Conservation (phyloP, 2,888 invertebrate genomes). For the Therioaphis trifolii region DNA sequence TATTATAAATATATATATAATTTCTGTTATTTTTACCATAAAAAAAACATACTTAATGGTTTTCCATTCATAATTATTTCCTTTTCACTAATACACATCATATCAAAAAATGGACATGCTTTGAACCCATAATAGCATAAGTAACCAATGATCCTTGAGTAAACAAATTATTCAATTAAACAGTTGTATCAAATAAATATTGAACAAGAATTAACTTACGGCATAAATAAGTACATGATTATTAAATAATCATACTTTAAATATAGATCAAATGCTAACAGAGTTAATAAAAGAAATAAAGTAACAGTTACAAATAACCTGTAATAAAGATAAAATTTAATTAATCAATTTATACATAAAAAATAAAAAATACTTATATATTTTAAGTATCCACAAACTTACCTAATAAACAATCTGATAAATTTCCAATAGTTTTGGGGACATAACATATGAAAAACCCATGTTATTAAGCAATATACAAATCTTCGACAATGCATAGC, state of each 20-base stretch:
- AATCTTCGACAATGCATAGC: conserved; percentile 84
- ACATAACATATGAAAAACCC: conserved; percentile 69
- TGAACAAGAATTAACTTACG: conserved; percentile 28
- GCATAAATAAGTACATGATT: conserved; percentile 53
- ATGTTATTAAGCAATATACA: conserved; percentile 75
- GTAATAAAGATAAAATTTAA: neutral
- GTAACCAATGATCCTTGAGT: conserved; percentile 44
- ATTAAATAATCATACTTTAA: conserved; percentile 53
- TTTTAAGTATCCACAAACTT: conserved; percentile 61
- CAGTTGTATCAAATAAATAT: neutral
- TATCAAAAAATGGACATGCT: conserved; percentile 57
- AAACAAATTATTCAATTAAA: conserved; percentile 14
- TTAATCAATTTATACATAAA: neutral
- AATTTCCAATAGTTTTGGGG: conserved; percentile 66
- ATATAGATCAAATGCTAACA: conserved; percentile 55
- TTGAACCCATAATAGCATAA: conserved; percentile 54
- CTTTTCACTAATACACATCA: conserved; percentile 62
- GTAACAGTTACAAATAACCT: conserved; percentile 46
- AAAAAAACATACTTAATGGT: conserved; percentile 42
- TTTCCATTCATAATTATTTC: conserved; percentile 58
- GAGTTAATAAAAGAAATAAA: conserved; percentile 39
- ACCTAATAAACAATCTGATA: conserved; percentile 70
- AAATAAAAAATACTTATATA: neutral
- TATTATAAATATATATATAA: neutral
- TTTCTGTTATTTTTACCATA: neutral